Conservation (phyloP, 1,140 invertebrate species). For the Drosophila sucinea region DNA sequence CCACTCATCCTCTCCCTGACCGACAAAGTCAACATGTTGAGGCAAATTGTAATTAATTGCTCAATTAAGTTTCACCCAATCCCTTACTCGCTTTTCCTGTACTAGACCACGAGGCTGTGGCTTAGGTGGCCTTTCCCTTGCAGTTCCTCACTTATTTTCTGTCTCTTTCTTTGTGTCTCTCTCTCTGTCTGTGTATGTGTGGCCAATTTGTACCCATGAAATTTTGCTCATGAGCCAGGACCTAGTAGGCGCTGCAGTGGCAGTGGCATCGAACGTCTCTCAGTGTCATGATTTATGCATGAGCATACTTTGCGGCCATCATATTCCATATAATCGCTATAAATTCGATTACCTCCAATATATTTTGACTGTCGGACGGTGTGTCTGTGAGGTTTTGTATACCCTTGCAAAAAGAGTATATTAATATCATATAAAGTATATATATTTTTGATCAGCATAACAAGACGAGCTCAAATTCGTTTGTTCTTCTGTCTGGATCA, state of each 20-base stretch:
- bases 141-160: slow-evolving; percentile 14
- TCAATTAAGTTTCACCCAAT: slow-evolving; percentile 19
- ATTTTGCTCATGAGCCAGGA: slow-evolving; percentile 5
- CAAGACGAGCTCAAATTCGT: no score
- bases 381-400: neutral
- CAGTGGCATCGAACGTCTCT: slow-evolving; percentile 9
- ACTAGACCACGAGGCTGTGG: neutral
- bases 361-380: slow-evolving; percentile 26
- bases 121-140: slow-evolving; percentile 4
- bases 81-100: neutral
- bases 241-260: slow-evolving; percentile 1
- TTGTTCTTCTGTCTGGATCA: no score
- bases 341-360: slow-evolving; percentile 55
- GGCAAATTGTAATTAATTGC: slow-evolving; percentile 23
- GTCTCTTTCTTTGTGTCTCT: neutral
- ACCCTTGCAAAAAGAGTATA: no score
- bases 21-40: slow-evolving; percentile 19
- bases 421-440: no score
- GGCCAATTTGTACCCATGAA: slow-evolving; percentile 20
- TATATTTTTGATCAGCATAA: no score
- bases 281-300: slow-evolving; percentile 19
- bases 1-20: neutral
- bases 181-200: slow-evolving; percentile 2
- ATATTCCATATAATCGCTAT: slow-evolving; percentile 38
- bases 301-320: slow-evolving; percentile 18